phyloP scores from a whole-genome alignment of 2,797 vertebrate species.

The Pipistrellus nathusii region DNA sequence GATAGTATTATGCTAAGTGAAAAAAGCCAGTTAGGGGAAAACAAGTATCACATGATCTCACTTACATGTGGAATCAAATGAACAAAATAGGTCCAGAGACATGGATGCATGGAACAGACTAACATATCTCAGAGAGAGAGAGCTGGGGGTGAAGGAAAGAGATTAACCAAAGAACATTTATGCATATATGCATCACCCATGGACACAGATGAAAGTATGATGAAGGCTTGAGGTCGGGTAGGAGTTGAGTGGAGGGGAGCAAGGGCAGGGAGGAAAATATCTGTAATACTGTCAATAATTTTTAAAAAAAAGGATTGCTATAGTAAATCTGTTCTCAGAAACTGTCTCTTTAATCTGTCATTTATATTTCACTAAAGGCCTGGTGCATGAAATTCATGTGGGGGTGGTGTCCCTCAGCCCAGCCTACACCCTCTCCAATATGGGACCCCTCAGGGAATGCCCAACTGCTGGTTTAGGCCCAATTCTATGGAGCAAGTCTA shows the following conservation, averaged over 20 bases:
- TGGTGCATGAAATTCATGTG: too few relatives aligned
- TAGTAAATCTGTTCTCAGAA: conserved; percentile 7
- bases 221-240: neutral
- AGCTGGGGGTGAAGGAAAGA: neutral
- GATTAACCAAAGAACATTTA: neutral
- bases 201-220: neutral
- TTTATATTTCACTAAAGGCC: neutral
- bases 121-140: neutral
- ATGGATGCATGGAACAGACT: neutral
- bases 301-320: too few relatives aligned
- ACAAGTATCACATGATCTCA: neutral
- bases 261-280: neutral
- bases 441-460: too few relatives aligned
- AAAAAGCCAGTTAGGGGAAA: neutral
- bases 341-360: conserved; percentile 19
- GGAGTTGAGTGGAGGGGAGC: neutral
- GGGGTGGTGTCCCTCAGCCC: too few relatives aligned
- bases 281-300: neutral
- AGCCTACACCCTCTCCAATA: too few relatives aligned
- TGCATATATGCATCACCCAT: neutral
- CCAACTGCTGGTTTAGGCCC: too few relatives aligned
- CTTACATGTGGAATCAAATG: neutral
- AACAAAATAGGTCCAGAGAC: neutral
- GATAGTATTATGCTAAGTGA: neutral
- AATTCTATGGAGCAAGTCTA: too few relatives aligned